A percentile compares a stretch with the other conserved stretches of the same genome.
phyloP scores from a whole-genome alignment of 2,888 invertebrate species.

The Galeruca laticollis region DNA sequence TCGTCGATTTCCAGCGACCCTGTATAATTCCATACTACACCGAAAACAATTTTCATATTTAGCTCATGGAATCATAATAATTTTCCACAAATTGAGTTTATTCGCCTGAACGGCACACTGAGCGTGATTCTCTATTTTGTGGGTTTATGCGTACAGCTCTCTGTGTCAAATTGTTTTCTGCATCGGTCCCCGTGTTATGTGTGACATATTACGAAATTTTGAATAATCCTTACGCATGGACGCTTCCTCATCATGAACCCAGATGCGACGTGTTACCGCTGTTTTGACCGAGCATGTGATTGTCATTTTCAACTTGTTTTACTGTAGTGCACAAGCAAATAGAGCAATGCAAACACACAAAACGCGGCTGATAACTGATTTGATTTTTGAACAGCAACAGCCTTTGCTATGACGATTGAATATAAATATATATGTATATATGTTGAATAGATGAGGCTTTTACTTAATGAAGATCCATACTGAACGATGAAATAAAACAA shows the following conservation, averaged over 20 bases:
- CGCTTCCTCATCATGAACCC: slow-evolving; percentile 47
- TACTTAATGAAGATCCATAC: too few species aligned
- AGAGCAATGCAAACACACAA: background rate
- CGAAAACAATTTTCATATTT: background rate
- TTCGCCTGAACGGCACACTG: background rate
- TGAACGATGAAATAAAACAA: too few species aligned
- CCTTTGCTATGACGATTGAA: background rate
- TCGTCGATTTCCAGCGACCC: background rate
- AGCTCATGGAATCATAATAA: background rate
- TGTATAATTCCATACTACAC: background rate
- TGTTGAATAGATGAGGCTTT: too few species aligned
- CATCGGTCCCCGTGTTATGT: slow-evolving; percentile 39
- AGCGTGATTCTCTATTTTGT: slow-evolving; percentile 10
- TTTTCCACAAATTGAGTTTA: slow-evolving; percentile 7
- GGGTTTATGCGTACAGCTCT: slow-evolving; percentile 12
- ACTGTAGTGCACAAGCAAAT: background rate
- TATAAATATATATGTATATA: too few species aligned
- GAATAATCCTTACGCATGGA: slow-evolving; percentile 57
- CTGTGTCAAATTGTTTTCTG: slow-evolving; percentile 55
- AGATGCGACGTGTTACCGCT: slow-evolving; percentile 12
- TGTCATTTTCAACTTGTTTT: slow-evolving; percentile 1
- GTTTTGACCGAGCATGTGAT: slow-evolving; percentile 2
- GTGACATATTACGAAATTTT: slow-evolving; percentile 58
- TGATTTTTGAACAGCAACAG: background rate
- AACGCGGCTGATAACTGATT: background rate